Evolutionary conservation across 2,797 vertebrate species (phyloP), one percentile per base, ranked within the genome.

Genomic region (Rhinatrema bivittatum): DNA sequence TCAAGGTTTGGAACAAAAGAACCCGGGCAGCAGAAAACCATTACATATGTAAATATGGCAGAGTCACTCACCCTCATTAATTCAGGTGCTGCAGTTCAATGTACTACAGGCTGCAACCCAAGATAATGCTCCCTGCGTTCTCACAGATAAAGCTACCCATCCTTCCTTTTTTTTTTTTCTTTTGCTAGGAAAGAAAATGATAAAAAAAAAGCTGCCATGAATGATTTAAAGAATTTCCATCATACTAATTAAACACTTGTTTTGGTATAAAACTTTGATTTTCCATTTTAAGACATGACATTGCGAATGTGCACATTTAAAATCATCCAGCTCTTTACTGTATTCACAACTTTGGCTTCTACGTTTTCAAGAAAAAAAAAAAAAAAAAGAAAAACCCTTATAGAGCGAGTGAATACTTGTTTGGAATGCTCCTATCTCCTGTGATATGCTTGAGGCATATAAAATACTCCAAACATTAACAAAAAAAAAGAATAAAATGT

Each of bases 131-230:
- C n/a, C 26, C 48, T 53, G 57, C 1, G 27, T 42, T 20, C 11
- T 17, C 12, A 29, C 34, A 70, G 58, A 71, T 46, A 72, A 38
- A 7, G 29, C n/a, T n/a, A n/a, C n/a, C n/a, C n/a, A n/a, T n/a
- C n/a, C 5, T 2, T 37, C 43, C 45, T 32, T 28, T 28, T 23
- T 40, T 32, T 38, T 36, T 52, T 50, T 42, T 36, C 20, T 20
- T 36, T 29, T 30, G 34, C 30, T 39, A 24, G 20, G 32, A 7
- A 42, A 14, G 43, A 16, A 42, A 32, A 40, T 37, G 10, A 43
- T 46, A 61, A 32, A 12, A 40, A 55, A 36, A 54, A n/a, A n/a
- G n/a, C n/a, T 10, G 21, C 38, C 14, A n/a, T 2, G 16, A 50
- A 43, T 48, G 46, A 9, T 37, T 34, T 34, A 24, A 42, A 54